These are phyloP conservation scores for Cephus rjabovi DNA, from an alignment of 2,888 invertebrate species.

Conservation along the genomic window DNA sequence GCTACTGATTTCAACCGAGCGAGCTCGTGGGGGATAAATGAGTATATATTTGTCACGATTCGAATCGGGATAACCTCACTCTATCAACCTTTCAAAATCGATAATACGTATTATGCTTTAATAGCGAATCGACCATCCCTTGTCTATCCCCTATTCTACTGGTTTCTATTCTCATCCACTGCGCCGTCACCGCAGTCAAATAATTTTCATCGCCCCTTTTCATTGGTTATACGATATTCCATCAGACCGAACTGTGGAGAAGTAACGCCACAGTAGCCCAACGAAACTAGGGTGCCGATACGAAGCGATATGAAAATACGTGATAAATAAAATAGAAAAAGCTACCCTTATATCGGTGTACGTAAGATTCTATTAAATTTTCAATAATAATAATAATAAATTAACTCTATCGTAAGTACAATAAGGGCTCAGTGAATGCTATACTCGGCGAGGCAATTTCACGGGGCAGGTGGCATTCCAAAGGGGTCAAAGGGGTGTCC, in stretches of 20 bases:
- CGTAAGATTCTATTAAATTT: no score
- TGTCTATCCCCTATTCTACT: conserved; percentile 6
- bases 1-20: no score
- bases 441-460: conserved; percentile 14
- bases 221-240: not conserved
- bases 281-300: no score
- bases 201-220: conserved; percentile 6
- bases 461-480: conserved; percentile 12
- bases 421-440: conserved; percentile 4
- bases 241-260: not conserved
- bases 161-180: not conserved
- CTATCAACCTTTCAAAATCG: conserved; percentile 39
- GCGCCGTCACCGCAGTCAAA: conserved; percentile 16
- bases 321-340: no score
- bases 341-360: no score
- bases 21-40: not conserved
- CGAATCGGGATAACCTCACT: conserved; percentile 38
- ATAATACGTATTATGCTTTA: conserved; percentile 47
- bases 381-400: no score
- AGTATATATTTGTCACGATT: conserved; percentile 38
- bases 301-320: no score
- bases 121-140: conserved; percentile 38
- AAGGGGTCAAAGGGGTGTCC: conserved; percentile 17
- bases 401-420: no score
- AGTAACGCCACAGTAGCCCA: no score